Base-by-base conservation (phyloP, 2,797 vertebrate genomes). In the Erpetoichthys calabaricus region DNA sequence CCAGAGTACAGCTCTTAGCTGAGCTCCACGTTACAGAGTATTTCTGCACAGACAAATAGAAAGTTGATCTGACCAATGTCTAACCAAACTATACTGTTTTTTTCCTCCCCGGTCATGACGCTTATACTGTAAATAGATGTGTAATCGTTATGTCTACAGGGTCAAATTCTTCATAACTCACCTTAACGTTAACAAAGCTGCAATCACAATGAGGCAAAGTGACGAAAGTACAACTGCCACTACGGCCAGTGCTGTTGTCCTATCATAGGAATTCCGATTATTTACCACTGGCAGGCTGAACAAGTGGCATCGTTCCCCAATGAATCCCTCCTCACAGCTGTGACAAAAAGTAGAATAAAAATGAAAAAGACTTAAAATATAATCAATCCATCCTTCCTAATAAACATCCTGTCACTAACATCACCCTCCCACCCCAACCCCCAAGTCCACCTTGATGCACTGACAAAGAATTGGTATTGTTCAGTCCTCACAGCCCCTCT, bases 191-290 rank as follows among this genome's bases (percentile, higher is more conserved):
- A 99, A 73, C 60, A 99, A 80, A 55, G 90, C 88, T 59, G 83
- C 89, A 0, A 98, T 97, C 81, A 96, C 91, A 63, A 86, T 64
- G 7, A 99, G 89, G 71, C 94, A 97, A 51, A 99, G 72, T 0
- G 90, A 95, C 0, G 94, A 98, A 53, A 99, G 80, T 59, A 97
- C 83, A 3, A 99, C 91, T 0, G 94, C 93, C 10, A 96, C 88
- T 0, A 97, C 88, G 0, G 92, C 94, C 71, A 99, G 80, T 1
- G 91, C 87, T 0, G 92, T 97, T 54, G 92, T 97, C 59, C 90
- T 85, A 80, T 84, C 91, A 63, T 96, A 97, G 0, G 76, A 67
- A 1, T 82, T 80, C 3, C 63, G 71, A 1, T 62, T 83, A 60
- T 76, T 85, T 44, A 77, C 76, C 58, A 89, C 71, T 0, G 88